Evolutionary conservation across 2,888 invertebrate species (phyloP), one percentile per base, ranked within the genome.

Genomic region (Apodemia zela): DNA sequence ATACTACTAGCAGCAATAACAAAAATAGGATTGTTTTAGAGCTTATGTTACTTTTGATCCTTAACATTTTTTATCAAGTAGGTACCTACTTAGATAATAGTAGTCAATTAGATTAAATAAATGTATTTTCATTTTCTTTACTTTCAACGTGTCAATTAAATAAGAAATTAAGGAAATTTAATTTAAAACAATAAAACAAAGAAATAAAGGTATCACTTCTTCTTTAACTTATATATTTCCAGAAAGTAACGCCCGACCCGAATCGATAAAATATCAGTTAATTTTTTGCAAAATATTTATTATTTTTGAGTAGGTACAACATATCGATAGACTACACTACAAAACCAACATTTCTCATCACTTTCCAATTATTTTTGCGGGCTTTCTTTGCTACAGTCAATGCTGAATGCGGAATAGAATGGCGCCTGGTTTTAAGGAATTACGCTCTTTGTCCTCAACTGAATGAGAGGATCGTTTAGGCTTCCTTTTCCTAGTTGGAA

Each of bases 301-400:
- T 38, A 38, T 38, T 42, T 13, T 42, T 15, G 5, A 5, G 15
- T 5, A n/a, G n/a, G 1, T 15, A 4, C 0, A 42, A 42, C 61
- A 45, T 65, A 69, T 70, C 70, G 67, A 70, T 67, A 65, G 25
- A 51, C 8, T 42, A 63, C 60, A 63, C 71, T 70, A 69, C 18
- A 11, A 68, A 64, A 66, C 72, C 74, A 77, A 76, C 79, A 82
- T 83, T 84, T 85, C 80, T 79, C 86, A 84, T 84, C 87, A 87
- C 88, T 90, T 90, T 88, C 84, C 85, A 89, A 90, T 91, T 91
- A 91, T 90, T 88, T 89, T 83, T 89, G 84, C 84, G 80, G 82
- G 80, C 81, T 89, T 87, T 86, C 87, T 89, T 87, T 78, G 75
- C 80, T 78, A 79, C 80, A 81, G 78, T 80, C 79, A 77, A 75